A percentile compares a stretch with the other conserved stretches of the same genome.
These are phyloP conservation scores for Cichladusa arquata DNA, from an alignment of 2,113 vertebrate genomes.

Conservation along the genomic window DNA sequence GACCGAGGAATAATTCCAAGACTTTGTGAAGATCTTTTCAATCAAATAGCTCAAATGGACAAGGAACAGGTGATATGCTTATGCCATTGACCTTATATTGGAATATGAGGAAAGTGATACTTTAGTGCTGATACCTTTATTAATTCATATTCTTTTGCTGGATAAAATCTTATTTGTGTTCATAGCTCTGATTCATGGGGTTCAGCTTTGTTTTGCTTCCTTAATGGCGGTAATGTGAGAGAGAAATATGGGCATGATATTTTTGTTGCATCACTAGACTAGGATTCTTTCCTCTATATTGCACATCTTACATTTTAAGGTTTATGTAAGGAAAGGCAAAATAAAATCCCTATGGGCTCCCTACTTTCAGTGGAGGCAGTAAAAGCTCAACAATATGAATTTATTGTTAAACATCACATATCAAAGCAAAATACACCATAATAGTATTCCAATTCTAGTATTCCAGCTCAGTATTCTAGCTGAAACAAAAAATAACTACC, in stretches of 20 bases:
- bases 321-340: background rate
- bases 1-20: conserved; percentile 89
- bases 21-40: conserved; percentile 91
- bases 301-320: background rate
- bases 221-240: background rate
- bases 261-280: background rate
- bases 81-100: background rate
- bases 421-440: background rate
- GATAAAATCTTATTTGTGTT: background rate
- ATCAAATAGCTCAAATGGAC: conserved; percentile 72
- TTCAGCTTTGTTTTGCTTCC: background rate
- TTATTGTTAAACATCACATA: fast-evolving
- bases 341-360: background rate
- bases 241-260: background rate
- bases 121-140: background rate
- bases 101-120: background rate
- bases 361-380: background rate
- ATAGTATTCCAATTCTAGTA: background rate
- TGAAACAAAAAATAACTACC: background rate
- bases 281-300: background rate
- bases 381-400: background rate
- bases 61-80: conserved; percentile 75
- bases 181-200: background rate
- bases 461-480: background rate
- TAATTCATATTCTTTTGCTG: background rate